phyloP scores from a whole-genome alignment of 1,140 invertebrate species.

The Steinernema khuongi region DNA sequence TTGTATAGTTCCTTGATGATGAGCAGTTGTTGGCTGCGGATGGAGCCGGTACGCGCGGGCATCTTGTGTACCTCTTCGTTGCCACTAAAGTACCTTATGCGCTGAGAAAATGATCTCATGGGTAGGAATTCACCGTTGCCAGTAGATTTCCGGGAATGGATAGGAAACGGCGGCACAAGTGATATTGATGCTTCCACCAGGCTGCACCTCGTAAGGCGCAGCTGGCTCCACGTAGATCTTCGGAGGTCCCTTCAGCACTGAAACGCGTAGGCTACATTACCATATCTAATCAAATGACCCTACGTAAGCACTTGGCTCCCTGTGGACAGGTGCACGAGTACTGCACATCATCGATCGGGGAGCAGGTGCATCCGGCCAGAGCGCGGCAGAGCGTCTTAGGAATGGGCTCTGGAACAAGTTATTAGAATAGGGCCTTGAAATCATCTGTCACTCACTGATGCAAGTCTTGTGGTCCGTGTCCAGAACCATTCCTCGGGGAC shows the following conservation, averaged over 20 bases:
- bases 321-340: constrained; percentile 47
- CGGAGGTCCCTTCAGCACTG: constrained; percentile 50
- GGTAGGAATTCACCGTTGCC: constrained; percentile 43
- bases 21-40: constrained; percentile 44
- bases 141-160: constrained; percentile 56
- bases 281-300: constrained; percentile 18
- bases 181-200: constrained; percentile 50
- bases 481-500: constrained; percentile 51
- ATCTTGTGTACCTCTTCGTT: constrained; percentile 33
- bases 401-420: constrained; percentile 47
- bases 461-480: constrained; percentile 53
- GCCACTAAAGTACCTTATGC: constrained; percentile 38
- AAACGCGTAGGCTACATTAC: constrained; percentile 13
- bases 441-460: constrained; percentile 45
- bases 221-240: constrained; percentile 55
- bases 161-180: constrained; percentile 56
- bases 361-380: constrained; percentile 51
- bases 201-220: constrained; percentile 47
- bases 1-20: constrained; percentile 51
- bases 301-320: constrained; percentile 49
- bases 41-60: constrained; percentile 27
- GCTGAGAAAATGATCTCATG: neutral
- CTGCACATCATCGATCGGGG: constrained; percentile 49
- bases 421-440: constrained; percentile 6
- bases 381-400: constrained; percentile 54